These are phyloP conservation scores for Griposia aprilina DNA, from an alignment of 2,888 invertebrate genomes.

Conservation along the genomic window DNA sequence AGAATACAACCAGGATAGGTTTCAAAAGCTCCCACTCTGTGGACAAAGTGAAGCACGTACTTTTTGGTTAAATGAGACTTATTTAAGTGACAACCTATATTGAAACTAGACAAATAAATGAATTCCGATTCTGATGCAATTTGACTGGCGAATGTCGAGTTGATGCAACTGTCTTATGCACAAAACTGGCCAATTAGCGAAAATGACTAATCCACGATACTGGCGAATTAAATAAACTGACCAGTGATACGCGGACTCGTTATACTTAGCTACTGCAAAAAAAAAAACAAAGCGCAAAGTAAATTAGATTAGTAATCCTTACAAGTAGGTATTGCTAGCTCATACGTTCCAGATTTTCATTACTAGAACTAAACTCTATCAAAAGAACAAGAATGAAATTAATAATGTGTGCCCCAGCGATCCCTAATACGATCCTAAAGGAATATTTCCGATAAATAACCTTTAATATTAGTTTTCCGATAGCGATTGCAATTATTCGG, in stretches of 20 bases:
- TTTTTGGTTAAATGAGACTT: no score
- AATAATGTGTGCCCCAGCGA: not conserved
- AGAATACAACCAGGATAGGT: no score
- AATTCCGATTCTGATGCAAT: no score
- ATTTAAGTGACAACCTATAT: no score
- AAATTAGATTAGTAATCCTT: not conserved
- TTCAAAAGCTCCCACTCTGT: no score
- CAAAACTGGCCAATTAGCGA: no score
- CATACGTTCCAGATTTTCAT: slow-evolving; percentile 7
- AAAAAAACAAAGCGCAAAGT: not conserved
- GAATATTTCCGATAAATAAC: slow-evolving; percentile 2
- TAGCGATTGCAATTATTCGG: not conserved
- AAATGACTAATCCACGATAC: no score
- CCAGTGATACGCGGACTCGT: not conserved
- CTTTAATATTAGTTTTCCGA: slow-evolving; percentile 12
- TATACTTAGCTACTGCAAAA: not conserved
- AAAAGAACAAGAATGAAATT: slow-evolving; percentile 10
- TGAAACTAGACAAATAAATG: no score
- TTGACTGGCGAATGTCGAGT: no score
- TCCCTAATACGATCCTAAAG: not conserved
- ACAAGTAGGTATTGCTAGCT: not conserved
- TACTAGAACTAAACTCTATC: not conserved
- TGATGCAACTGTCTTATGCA: no score
- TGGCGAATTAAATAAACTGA: no score
- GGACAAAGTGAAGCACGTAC: no score